These are phyloP conservation scores for Harpagifer antarcticus DNA, from an alignment of 2,797 vertebrate species.

Conservation along the genomic window DNA sequence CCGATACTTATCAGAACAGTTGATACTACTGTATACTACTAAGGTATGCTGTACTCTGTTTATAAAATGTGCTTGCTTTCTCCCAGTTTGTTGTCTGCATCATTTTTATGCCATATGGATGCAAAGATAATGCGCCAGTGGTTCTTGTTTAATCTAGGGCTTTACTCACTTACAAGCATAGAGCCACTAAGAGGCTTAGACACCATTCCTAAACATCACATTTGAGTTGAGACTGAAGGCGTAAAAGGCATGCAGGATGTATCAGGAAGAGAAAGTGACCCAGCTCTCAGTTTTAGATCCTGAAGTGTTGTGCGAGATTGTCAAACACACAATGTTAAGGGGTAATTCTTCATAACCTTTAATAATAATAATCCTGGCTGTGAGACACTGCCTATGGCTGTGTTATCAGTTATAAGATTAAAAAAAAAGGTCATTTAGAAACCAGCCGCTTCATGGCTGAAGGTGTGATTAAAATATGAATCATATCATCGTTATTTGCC, in stretches of 20 bases:
- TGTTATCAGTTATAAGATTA: constrained; percentile 31
- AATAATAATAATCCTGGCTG: constrained; percentile 49
- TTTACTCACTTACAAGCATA: constrained; percentile 64
- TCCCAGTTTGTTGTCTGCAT: constrained; percentile 49
- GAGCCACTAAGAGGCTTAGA: constrained; percentile 67
- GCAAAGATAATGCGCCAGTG: constrained; percentile 53
- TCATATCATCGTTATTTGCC: constrained; percentile 48
- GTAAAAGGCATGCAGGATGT: constrained; percentile 28
- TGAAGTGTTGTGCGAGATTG: constrained; percentile 5
- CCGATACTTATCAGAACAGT: constrained; percentile 25
- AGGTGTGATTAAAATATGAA: constrained; percentile 53
- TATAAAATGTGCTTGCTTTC: constrained; percentile 33
- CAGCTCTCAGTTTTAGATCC: constrained; percentile 33
- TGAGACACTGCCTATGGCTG: constrained; percentile 18
- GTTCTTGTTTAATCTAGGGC: constrained; percentile 61
- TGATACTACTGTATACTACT: constrained; percentile 40
- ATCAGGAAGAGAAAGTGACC: constrained; percentile 36
- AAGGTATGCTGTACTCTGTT: constrained; percentile 43
- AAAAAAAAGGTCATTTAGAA: constrained; percentile 39
- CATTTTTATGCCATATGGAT: constrained; percentile 51
- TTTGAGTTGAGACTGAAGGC: constrained; percentile 49
- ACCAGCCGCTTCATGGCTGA: constrained; percentile 19
- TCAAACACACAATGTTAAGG: constrained; percentile 16
- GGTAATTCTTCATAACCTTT: constrained; percentile 57
- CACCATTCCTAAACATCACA: constrained; percentile 51